Percentiles rank a stretch among this genome's conserved stretches.
phyloP scores from a whole-genome alignment of 2,797 vertebrate genomes.

The Acrossocheilus wenchowensis region DNA sequence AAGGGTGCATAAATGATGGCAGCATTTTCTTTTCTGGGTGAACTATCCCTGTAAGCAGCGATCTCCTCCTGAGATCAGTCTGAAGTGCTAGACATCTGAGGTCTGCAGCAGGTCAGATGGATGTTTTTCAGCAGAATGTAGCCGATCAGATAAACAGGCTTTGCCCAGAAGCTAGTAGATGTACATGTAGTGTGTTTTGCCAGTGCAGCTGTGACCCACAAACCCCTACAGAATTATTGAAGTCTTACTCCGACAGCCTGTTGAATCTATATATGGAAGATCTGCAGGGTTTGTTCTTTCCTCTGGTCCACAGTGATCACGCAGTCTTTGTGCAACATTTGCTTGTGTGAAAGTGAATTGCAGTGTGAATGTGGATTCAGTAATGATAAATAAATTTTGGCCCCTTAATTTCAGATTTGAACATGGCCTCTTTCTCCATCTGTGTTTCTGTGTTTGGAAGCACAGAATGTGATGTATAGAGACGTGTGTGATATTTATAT shows the following conservation, averaged over 20 bases:
- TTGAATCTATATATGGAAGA: constrained; percentile 26
- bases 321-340: neutral
- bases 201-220: constrained; percentile 40
- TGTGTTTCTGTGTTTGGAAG: constrained; percentile 20
- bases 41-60: neutral
- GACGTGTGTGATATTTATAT: neutral
- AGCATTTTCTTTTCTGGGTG: neutral
- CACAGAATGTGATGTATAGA: neutral
- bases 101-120: neutral
- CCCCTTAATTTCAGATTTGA: neutral
- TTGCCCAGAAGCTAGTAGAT: constrained; percentile 32
- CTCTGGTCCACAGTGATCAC: neutral
- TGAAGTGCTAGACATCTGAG: neutral
- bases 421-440: neutral
- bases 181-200: constrained; percentile 12
- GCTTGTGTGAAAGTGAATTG: neutral
- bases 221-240: constrained; percentile 27
- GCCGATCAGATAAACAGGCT: constrained; percentile 13
- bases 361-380: neutral
- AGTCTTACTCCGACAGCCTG: constrained; percentile 1
- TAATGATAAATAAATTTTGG: no score
- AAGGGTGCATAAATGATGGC: neutral
- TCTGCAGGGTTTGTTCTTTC: constrained; percentile 18
- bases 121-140: constrained; percentile 9
- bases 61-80: constrained; percentile 10